phyloP scores from a whole-genome alignment of 1,140 invertebrate genomes.

The Drosophila biarmipes region DNA sequence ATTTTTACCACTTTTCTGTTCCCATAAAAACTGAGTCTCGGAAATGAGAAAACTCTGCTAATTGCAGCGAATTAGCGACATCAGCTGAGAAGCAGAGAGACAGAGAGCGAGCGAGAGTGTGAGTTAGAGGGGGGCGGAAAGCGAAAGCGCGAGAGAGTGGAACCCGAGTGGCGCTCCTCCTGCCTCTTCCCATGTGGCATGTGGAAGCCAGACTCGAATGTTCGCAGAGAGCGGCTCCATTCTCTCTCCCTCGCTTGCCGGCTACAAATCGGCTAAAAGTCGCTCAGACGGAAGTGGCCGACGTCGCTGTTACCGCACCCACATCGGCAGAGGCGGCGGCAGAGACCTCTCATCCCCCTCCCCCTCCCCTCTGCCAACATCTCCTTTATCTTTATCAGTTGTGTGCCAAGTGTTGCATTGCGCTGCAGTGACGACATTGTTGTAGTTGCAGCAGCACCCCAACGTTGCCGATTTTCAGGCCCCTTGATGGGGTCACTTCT shows the following conservation, averaged over 20 bases:
- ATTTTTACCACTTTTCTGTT: neutral
- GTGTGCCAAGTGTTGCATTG: constrained; percentile 39
- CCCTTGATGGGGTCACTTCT: neutral
- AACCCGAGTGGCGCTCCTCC: constrained; percentile 33
- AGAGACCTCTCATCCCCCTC: neutral
- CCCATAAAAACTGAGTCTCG: neutral
- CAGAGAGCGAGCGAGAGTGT: no score
- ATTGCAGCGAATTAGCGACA: constrained; percentile 11
- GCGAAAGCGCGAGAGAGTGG: constrained; percentile 42
- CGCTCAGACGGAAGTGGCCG: constrained; percentile 56
- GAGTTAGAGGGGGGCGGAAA: constrained; percentile 18
- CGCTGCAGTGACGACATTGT: constrained; percentile 28
- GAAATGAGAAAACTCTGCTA: neutral
- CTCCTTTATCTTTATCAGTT: constrained; percentile 30
- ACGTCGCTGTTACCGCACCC: constrained; percentile 58
- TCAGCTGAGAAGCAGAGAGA: constrained; percentile 33
- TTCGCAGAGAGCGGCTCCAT: constrained; percentile 6
- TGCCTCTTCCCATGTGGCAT: constrained; percentile 48
- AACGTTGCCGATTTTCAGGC: constrained; percentile 15
- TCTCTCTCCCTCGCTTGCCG: constrained; percentile 38
- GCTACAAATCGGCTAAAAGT: constrained; percentile 61
- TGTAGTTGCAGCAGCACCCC: constrained; percentile 4
- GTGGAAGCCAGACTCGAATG: constrained; percentile 59
- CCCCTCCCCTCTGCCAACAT: neutral
- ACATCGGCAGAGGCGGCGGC: constrained; percentile 29